Evolutionary conservation across 2,113 vertebrate species (phyloP).

Genomic region (Ammodytes marinus): DNA sequence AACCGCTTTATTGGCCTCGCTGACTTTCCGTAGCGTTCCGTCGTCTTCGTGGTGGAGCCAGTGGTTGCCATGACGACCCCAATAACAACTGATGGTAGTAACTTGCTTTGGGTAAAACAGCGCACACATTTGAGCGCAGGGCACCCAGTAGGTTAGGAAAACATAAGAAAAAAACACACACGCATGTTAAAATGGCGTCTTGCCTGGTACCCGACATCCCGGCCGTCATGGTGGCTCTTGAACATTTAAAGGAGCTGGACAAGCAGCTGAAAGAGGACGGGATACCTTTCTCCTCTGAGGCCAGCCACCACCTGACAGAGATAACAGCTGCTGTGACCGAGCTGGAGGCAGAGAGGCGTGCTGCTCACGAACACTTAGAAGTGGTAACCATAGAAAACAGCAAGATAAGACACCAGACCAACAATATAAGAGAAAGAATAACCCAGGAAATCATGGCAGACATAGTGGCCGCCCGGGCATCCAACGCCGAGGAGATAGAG

Average conservation of each 20-base stretch:
- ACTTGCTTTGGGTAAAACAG: background rate
- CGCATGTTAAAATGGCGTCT: constrained; percentile 62
- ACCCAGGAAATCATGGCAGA: constrained; percentile 59
- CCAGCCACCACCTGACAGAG: constrained; percentile 80
- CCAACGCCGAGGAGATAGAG: constrained; percentile 72
- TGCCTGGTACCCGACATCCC: constrained; percentile 75
- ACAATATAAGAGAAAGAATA: constrained; percentile 69
- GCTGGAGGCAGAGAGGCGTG: constrained; percentile 83
- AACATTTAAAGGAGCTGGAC: constrained; percentile 82
- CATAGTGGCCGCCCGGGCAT: constrained; percentile 76
- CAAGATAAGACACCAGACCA: constrained; percentile 80
- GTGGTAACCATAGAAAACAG: constrained; percentile 89
- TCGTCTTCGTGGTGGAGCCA: constrained; percentile 2
- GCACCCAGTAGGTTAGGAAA: background rate
- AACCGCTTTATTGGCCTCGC: background rate
- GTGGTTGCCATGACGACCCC: constrained; percentile 48
- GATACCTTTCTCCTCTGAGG: constrained; percentile 79
- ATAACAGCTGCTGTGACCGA: constrained; percentile 82
- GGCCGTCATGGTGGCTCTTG: constrained; percentile 71
- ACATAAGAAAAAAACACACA: background rate
- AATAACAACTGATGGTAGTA: background rate
- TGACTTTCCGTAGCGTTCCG: constrained; percentile 44
- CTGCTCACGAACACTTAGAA: constrained; percentile 83
- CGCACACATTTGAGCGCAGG: background rate
- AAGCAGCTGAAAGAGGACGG: constrained; percentile 81